Percentiles rank a stretch among this genome's conserved stretches.
Evolutionary conservation across 2,888 invertebrate genomes (phyloP).

Genomic region (Drosophila suboccidentalis): DNA sequence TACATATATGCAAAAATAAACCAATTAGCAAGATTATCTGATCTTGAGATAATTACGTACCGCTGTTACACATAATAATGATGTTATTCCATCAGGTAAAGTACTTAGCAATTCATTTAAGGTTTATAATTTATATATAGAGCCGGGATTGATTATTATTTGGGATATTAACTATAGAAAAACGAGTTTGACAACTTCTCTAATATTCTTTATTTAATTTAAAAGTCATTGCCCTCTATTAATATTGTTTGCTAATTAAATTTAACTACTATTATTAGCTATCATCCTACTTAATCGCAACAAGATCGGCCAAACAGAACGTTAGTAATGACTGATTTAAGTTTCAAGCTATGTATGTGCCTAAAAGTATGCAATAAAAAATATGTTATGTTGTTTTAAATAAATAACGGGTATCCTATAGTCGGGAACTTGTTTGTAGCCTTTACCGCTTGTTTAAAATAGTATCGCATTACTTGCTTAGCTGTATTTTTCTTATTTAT

Average conservation of each 20-base stretch:
- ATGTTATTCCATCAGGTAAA: constrained; percentile 2
- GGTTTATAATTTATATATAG: not conserved
- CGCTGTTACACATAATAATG: constrained; percentile 53
- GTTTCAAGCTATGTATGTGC: too few relatives aligned
- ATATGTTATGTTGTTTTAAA: too few relatives aligned
- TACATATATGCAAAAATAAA: constrained; percentile 28
- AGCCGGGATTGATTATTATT: not conserved
- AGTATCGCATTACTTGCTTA: not conserved
- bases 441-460: not conserved
- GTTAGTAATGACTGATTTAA: too few relatives aligned
- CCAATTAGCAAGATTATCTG: constrained; percentile 47
- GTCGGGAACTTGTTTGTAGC: too few relatives aligned
- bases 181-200: too few relatives aligned
- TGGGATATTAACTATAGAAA: not conserved
- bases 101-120: not conserved
- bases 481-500: not conserved
- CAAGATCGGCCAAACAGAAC: too few relatives aligned
- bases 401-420: too few relatives aligned
- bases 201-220: not conserved
- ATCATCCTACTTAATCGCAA: too few relatives aligned
- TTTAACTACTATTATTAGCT: too few relatives aligned
- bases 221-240: not conserved
- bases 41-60: constrained; percentile 40
- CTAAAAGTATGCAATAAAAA: too few relatives aligned
- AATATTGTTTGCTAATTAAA: too few relatives aligned